Percentiles rank a stretch among this genome's conserved stretches.
Conservation (phyloP, 1,140 invertebrate genomes). For the Eulimnadia texana region DNA sequence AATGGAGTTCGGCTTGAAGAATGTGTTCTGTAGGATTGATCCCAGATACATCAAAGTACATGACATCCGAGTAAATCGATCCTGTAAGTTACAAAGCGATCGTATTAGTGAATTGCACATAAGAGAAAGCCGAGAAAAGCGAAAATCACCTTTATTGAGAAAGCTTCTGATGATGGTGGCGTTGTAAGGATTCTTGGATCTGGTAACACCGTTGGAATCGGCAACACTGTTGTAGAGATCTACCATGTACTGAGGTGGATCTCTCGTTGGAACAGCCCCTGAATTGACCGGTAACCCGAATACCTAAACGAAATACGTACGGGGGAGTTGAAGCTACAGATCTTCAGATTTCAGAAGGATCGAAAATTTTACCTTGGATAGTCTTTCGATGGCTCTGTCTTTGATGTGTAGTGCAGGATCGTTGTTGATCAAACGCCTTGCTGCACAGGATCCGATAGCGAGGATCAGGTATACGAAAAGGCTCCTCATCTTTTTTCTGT, state of each 20-base stretch:
- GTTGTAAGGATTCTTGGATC: conserved; percentile 37
- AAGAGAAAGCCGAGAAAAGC: background rate
- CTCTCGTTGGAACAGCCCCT: conserved; percentile 19
- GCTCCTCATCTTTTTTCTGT: background rate
- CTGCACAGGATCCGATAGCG: background rate
- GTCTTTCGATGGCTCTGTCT: background rate
- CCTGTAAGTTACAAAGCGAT: conserved; percentile 22
- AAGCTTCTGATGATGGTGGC: conserved; percentile 43
- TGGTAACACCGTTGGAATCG: conserved; percentile 34
- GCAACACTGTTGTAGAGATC: conserved; percentile 42
- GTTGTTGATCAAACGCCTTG: background rate
- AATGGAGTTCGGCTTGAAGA: conserved; percentile 41
- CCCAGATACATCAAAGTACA: conserved; percentile 36
- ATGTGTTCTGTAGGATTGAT: conserved; percentile 35
- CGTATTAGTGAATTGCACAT: background rate
- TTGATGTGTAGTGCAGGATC: background rate
- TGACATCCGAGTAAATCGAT: conserved; percentile 24
- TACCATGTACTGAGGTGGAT: conserved; percentile 44
- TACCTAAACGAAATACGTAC: conserved; percentile 28
- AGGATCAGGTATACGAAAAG: background rate
- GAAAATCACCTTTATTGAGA: conserved; percentile 35
- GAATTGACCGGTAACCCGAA: conserved; percentile 13
- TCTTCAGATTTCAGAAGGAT: too few species aligned
- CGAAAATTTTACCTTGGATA: background rate
- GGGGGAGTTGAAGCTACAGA: conserved; percentile 13